Evolutionary conservation across 53 echinoderm and acorn worm species (phyloP), one percentile per base, ranked within the genome.

Genomic region (Mesocentrotus franciscanus): DNA sequence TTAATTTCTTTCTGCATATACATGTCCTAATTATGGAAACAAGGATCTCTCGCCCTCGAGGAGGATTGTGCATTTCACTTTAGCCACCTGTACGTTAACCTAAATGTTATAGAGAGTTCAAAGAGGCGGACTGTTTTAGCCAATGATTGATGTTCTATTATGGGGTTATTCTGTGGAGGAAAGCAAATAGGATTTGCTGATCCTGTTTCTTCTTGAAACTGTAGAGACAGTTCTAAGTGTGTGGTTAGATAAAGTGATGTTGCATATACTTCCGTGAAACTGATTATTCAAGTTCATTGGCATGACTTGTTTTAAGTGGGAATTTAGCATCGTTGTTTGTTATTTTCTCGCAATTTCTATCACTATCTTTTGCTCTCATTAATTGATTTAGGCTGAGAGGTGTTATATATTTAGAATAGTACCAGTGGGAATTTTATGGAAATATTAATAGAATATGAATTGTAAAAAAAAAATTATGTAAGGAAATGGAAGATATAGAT

Each of bases 161-260:
- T 39, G 6, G 36, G 39, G 42, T 36, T 81, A 42, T 81, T 81
- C 8, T 7, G 36, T 22, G 17, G 42, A 1, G 15, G 33, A 81
- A 42, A 81, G 8, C 13, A 8, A 87, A 87, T 57, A 57, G 58
- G 87, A 87, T 56, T 58, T 87, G 87, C 58, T 57, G 29, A 87
- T 87, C 87, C 87, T 87, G 87, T 87, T 87, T 87, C n/a, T 56
- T 49, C n/a, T 84, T 55, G 39, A 22, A 42, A 81, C 9, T 56
- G 56, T 24, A 24, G n/a, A 87, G 87, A 58, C 58, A 27, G 87
- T 26, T 58, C 29, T 56, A 58, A 87, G 87, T 57, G 27, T 87
- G 87, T 10, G 57, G 57, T 87, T n/a, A 55, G 33, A 56, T 85
- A 58, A 27, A 58, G 12, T 2, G n/a, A n/a, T 24, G 36, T 81